phyloP scores from a whole-genome alignment of 1,140 invertebrate genomes.

The Drosophila cardini region DNA sequence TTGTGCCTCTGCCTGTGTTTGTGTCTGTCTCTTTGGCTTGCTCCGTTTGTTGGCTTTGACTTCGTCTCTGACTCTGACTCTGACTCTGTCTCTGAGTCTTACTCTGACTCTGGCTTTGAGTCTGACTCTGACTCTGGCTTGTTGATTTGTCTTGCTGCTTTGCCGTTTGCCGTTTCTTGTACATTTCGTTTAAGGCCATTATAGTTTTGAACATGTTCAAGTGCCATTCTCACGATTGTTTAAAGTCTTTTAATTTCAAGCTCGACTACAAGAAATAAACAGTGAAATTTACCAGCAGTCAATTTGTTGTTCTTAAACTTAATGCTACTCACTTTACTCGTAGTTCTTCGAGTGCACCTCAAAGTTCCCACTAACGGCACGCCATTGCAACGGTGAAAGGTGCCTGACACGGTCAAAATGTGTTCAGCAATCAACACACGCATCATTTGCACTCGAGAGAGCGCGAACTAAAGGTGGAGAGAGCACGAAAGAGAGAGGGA shows the following conservation, averaged over 20 bases:
- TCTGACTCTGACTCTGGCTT: constrained; percentile 31
- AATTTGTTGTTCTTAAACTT: constrained; percentile 68
- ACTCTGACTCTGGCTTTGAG: constrained; percentile 29
- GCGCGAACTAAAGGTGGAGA: no score
- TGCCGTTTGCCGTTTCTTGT: constrained; percentile 59
- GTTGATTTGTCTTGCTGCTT: constrained; percentile 56
- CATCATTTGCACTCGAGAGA: constrained; percentile 23
- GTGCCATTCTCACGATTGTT: constrained; percentile 84
- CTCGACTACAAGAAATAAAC: constrained; percentile 76
- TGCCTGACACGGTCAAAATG: constrained; percentile 9
- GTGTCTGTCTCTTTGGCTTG: constrained; percentile 26
- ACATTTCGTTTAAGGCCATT: constrained; percentile 82
- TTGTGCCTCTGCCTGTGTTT: no score
- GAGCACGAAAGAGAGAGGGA: no score
- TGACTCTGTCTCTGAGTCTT: constrained; percentile 24
- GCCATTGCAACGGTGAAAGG: constrained; percentile 38
- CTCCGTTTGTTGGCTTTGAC: constrained; percentile 73
- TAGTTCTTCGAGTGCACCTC: constrained; percentile 41
- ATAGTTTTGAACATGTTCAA: constrained; percentile 83
- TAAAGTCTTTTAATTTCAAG: constrained; percentile 83
- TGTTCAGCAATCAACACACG: not conserved
- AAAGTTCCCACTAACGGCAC: constrained; percentile 17
- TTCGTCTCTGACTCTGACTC: constrained; percentile 17
- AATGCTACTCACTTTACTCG: constrained; percentile 37
- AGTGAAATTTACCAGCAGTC: constrained; percentile 80